Percentiles rank a stretch among this genome's conserved stretches.
These are phyloP conservation scores for Spodoptera litura DNA, from an alignment of 1,140 invertebrate genomes.

Conservation along the genomic window DNA sequence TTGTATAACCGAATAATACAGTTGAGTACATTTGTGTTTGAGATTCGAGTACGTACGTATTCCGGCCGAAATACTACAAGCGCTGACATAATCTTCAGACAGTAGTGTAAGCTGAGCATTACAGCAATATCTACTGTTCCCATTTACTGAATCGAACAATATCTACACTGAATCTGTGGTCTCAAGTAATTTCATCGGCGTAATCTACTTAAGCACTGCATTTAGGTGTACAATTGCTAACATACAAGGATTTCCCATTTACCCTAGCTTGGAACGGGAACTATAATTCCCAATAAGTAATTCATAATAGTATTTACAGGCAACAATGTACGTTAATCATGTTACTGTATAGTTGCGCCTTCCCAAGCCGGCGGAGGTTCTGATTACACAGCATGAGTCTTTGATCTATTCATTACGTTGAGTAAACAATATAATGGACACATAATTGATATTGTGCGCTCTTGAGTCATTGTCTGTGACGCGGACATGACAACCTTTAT, in stretches of 20 bases:
- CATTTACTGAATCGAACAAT: conserved; percentile 33
- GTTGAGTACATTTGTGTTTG: too few species aligned
- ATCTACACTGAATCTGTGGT: conserved; percentile 24
- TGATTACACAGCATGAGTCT: conserved; percentile 32
- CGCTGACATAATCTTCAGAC: conserved; percentile 2
- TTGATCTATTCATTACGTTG: conserved; percentile 30
- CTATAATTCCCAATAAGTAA: conserved; percentile 37
- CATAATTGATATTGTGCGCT: conserved; percentile 20
- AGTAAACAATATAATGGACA: conserved; percentile 18
- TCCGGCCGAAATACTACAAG: neutral
- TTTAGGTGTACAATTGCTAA: conserved; percentile 22
- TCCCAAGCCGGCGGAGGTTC: neutral
- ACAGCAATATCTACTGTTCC: neutral
- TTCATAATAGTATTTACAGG: conserved; percentile 7
- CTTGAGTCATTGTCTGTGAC: conserved; percentile 8
- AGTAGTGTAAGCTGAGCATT: conserved; percentile 1
- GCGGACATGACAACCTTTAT: conserved; percentile 21
- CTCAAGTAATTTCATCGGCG: conserved; percentile 27
- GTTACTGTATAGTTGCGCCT: conserved; percentile 21
- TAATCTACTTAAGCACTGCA: conserved; percentile 26
- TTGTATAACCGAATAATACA: too few species aligned
- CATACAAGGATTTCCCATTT: conserved; percentile 38
- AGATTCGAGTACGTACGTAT: neutral
- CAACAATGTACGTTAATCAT: conserved; percentile 33
- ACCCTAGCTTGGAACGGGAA: neutral